Percentiles rank a stretch among this genome's conserved stretches.
phyloP scores from a whole-genome alignment of 2,113 vertebrate species.

The Salvelinus sp. region DNA sequence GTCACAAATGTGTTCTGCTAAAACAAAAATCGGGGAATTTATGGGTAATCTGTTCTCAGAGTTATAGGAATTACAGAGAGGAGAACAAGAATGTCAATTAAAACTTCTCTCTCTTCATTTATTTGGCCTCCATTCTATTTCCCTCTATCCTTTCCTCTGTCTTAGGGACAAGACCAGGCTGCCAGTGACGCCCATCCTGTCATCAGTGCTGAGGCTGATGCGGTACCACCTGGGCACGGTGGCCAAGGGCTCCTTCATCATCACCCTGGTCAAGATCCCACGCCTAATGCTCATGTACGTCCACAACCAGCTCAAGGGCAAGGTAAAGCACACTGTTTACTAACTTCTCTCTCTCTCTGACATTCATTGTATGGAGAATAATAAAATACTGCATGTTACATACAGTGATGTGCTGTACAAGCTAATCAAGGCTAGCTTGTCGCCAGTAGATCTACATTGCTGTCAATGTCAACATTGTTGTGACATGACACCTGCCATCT shows the following conservation, averaged over 20 bases:
- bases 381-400: too few relatives aligned
- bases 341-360: neutral
- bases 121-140: neutral
- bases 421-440: too few relatives aligned
- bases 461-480: too few relatives aligned
- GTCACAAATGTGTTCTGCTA: too few relatives aligned
- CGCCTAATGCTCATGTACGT: constrained; percentile 95
- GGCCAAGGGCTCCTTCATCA: constrained; percentile 97
- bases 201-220: constrained; percentile 88
- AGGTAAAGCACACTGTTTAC: constrained; percentile 71
- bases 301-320: constrained; percentile 95
- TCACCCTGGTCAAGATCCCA: constrained; percentile 95
- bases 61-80: too few relatives aligned
- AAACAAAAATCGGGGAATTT: too few relatives aligned
- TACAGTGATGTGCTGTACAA: too few relatives aligned
- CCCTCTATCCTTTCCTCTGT: neutral
- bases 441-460: too few relatives aligned
- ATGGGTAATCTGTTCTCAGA: too few relatives aligned
- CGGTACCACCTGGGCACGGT: constrained; percentile 95
- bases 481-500: neutral
- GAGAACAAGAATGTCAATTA: too few relatives aligned
- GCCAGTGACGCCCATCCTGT: constrained; percentile 91
- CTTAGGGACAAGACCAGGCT: constrained; percentile 90
- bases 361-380: neutral
- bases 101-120: neutral